A percentile compares a stretch with the other conserved stretches of the same genome.
Evolutionary conservation across 2,888 invertebrate genomes (phyloP).

Genomic region (Epinotia nisella): DNA sequence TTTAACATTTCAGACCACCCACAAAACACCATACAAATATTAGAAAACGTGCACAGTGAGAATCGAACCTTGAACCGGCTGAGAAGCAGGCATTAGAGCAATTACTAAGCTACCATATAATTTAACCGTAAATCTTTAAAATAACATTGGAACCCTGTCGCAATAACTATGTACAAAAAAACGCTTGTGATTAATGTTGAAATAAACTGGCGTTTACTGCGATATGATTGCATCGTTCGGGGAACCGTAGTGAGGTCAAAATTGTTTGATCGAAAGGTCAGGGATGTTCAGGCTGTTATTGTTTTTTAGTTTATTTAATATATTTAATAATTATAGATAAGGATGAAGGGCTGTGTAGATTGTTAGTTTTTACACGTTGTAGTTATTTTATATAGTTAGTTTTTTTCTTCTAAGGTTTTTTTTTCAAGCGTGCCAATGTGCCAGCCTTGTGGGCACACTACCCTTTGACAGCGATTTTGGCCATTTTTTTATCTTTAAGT

Average conservation of each 20-base stretch:
- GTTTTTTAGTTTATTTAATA: slow-evolving; percentile 11
- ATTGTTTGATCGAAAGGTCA: slow-evolving; percentile 26
- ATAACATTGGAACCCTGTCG: slow-evolving; percentile 9
- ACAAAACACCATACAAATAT: slow-evolving; percentile 12
- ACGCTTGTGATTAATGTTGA: background rate
- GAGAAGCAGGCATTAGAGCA: slow-evolving; percentile 26
- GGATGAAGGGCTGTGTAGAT: slow-evolving; percentile 10
- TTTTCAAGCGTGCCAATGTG: no score
- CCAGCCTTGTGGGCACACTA: no score
- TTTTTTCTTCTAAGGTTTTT: no score
- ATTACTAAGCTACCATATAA: slow-evolving; percentile 38
- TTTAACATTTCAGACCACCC: slow-evolving; percentile 30
- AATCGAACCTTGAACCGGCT: slow-evolving; percentile 37
- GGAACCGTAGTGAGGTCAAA: slow-evolving; percentile 8
- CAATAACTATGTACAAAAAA: background rate
- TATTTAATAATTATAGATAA: slow-evolving; percentile 1
- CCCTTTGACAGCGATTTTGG: no score
- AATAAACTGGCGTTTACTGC: background rate
- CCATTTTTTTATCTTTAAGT: no score
- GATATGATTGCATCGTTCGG: background rate
- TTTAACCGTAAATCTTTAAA: slow-evolving; percentile 13
- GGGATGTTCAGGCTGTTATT: slow-evolving; percentile 6
- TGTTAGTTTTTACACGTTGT: background rate
- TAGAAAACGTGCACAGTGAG: slow-evolving; percentile 33
- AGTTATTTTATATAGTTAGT: background rate